Evolutionary conservation across 1,140 invertebrate genomes (phyloP).

Genomic region (Atta colombica): DNA sequence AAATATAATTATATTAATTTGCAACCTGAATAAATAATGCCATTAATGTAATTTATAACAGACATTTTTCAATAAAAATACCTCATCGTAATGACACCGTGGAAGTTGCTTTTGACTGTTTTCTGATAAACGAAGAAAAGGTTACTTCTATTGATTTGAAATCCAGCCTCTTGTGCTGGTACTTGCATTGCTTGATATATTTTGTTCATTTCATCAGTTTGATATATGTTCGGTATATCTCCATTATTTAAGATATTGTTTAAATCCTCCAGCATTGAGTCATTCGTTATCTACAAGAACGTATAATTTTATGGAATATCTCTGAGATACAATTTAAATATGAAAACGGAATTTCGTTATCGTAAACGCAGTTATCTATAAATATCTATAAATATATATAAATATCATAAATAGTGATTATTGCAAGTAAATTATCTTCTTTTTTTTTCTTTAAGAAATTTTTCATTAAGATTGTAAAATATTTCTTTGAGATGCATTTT

Average conservation of each 20-base stretch:
- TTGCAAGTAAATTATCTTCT: not conserved
- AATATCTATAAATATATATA: not conserved
- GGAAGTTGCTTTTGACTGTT: conserved; percentile 89
- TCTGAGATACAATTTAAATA: not conserved
- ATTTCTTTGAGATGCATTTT: not conserved
- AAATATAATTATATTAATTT: no score
- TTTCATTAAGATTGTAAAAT: not conserved
- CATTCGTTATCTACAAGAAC: conserved; percentile 88
- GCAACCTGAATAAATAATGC: no score
- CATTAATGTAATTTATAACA: conserved; percentile 2
- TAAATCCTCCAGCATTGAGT: conserved; percentile 90
- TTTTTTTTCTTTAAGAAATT: not conserved
- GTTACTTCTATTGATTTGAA: conserved; percentile 91
- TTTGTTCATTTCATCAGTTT: conserved; percentile 89
- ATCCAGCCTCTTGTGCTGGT: conserved; percentile 88
- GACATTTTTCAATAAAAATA: conserved; percentile 70
- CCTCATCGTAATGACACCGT: conserved; percentile 90
- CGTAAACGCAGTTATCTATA: not conserved
- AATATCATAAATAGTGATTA: not conserved
- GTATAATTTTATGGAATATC: not conserved
- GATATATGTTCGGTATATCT: conserved; percentile 90
- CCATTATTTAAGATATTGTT: conserved; percentile 91
- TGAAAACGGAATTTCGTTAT: no score
- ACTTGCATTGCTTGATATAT: conserved; percentile 89
- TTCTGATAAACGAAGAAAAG: conserved; percentile 90